Evolutionary conservation across 2,113 vertebrate genomes (phyloP).

Genomic region (Hoplias malabaricus): DNA sequence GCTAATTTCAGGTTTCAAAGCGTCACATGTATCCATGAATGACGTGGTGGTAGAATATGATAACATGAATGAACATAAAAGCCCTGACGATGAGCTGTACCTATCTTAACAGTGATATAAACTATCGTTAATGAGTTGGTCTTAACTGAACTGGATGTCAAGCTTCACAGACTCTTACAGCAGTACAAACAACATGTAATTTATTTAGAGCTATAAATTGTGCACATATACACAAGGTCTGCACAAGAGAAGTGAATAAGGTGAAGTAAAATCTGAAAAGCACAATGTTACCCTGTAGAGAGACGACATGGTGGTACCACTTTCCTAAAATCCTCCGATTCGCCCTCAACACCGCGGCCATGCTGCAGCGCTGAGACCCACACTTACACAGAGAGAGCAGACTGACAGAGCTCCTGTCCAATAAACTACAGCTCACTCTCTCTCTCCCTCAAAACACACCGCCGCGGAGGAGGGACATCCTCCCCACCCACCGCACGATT

Average conservation of each 20-base stretch:
- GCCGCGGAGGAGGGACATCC: constrained; percentile 33
- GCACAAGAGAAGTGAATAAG: background rate
- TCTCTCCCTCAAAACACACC: constrained; percentile 49
- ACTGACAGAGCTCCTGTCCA: constrained; percentile 49
- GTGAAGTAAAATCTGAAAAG: background rate
- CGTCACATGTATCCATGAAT: too few species aligned
- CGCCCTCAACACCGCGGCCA: constrained; percentile 75
- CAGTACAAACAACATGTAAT: background rate
- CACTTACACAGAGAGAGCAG: constrained; percentile 34
- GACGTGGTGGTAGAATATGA: too few species aligned
- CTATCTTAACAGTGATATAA: too few species aligned
- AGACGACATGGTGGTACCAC: constrained; percentile 66
- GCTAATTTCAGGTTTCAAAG: too few species aligned
- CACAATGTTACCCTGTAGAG: constrained; percentile 67
- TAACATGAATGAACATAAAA: too few species aligned
- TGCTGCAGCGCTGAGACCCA: constrained; percentile 72
- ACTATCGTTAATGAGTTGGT: too few species aligned
- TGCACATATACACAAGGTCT: too few species aligned
- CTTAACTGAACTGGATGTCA: too few species aligned
- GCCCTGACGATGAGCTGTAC: too few species aligned
- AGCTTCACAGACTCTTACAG: background rate
- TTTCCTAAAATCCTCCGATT: constrained; percentile 66
- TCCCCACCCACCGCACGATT: background rate
- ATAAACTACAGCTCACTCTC: constrained; percentile 37
- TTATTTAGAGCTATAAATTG: background rate